Percentiles rank a stretch among this genome's conserved stretches.
phyloP scores from a whole-genome alignment of 2,113 vertebrate species.

The Sylvicapra grimmia region DNA sequence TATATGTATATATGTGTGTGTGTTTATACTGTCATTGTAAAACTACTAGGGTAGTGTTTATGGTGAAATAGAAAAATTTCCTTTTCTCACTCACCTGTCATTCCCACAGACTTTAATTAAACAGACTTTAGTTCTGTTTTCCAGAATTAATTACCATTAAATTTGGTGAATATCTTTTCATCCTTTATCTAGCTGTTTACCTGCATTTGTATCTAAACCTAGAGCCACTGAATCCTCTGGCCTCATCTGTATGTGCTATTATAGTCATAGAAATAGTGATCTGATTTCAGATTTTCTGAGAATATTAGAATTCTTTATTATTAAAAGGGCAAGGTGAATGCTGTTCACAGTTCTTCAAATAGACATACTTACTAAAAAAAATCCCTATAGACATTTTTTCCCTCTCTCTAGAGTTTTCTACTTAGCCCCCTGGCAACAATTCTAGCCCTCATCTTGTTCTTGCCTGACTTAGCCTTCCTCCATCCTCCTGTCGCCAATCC shows the following conservation, averaged over 20 bases:
- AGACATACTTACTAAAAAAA: not conserved
- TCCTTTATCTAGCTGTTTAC: not conserved
- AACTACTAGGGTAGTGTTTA: not conserved
- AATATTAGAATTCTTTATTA: not conserved
- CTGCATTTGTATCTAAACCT: not conserved
- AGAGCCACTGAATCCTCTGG: not conserved
- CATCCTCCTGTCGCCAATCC: accelerated
- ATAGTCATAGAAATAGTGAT: not conserved
- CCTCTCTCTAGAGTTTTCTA: not conserved
- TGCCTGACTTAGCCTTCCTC: not conserved
- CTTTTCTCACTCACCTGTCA: not conserved
- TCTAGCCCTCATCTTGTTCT: not conserved
- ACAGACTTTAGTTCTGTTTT: not conserved
- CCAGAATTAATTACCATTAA: not conserved
- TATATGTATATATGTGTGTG: not conserved
- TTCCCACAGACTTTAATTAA: not conserved
- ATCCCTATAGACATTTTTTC: not conserved
- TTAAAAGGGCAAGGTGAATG: not conserved
- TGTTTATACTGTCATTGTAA: not conserved
- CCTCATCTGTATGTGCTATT: not conserved
- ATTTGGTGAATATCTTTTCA: too few relatives aligned
- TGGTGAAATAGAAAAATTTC: not conserved
- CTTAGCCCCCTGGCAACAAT: not conserved
- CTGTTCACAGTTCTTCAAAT: not conserved
- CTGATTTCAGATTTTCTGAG: not conserved